These are phyloP conservation scores for Rhamnusium bicolor DNA, from an alignment of 2,888 invertebrate genomes.

Conservation along the genomic window DNA sequence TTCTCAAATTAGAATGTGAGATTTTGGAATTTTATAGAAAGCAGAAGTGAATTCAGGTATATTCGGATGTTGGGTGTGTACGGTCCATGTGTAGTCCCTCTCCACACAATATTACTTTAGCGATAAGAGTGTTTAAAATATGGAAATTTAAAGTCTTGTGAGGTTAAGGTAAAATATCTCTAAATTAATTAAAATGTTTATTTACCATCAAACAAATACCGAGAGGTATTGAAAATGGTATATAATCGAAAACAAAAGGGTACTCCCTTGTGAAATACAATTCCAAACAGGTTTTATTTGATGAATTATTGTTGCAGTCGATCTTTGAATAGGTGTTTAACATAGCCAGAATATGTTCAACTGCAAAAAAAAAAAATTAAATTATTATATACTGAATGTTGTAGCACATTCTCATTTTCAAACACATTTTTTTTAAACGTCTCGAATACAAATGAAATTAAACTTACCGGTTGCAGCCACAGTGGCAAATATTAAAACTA, in stretches of 20 bases:
- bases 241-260: not conserved
- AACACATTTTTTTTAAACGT: too few species aligned
- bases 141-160: not conserved
- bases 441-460: not conserved
- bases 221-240: not conserved
- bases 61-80: too few species aligned
- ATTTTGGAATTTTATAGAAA: too few species aligned
- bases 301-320: not conserved
- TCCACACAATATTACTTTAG: too few species aligned
- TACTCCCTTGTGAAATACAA: not conserved
- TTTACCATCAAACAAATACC: not conserved
- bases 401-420: too few species aligned
- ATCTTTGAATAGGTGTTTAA: not conserved
- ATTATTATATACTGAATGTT: too few species aligned
- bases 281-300: not conserved
- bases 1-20: too few species aligned
- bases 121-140: too few species aligned
- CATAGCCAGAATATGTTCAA: not conserved
- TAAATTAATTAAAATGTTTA: not conserved
- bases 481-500: not conserved
- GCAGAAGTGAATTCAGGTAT: too few species aligned
- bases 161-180: not conserved
- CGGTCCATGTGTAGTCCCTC: too few species aligned
- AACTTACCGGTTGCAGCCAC: not conserved
- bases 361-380: not conserved